Base-by-base conservation (phyloP, 1,140 invertebrate genomes). In the Drosophila dunni region DNA sequence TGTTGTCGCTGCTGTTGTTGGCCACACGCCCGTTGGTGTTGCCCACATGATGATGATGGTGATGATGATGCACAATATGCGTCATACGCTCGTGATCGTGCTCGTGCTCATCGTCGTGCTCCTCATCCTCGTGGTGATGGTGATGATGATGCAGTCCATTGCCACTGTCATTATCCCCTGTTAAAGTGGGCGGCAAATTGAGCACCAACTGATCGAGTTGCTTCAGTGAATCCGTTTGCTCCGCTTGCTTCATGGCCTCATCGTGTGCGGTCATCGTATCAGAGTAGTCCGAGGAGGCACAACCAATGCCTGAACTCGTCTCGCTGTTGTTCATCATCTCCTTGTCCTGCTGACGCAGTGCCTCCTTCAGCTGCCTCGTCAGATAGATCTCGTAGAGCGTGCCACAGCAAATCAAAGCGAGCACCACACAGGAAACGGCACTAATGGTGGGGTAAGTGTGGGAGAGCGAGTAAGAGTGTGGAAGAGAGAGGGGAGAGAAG, bases 311-410 rank as follows among this genome's bases (percentile, higher is more conserved):
- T n/a, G 92, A 92, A 15, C 90, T 91, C 0, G 91, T 92, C 45
- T 92, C 90, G 20, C 91, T 91, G 62, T 92, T 91, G 58, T 91
- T 91, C 82, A 91, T 90, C 80, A 90, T 85, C 65, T 92, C 88
- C 71, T 92, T 91, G 64, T 92, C 88, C 68, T 91, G 89, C n/a
- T 62, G 79, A 7, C 81, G 82, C 51, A 91, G 53, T 7, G 80
- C 86, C 73, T 81, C 80, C 67, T 92, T 79, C 29, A 93, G 91
- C 10, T 91, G 92, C 3, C 92, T 88, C 6, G 92, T 92, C 68
- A 95, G 80, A 48, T 92, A 93, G 82, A 94, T 92, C 91, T 95
- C 95, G 81, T 95, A 95, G 9, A 92, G 81, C 0, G 95, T 95
- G 13, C 95, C 96, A 6, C 93, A 79, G 4, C 94, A 92, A 69